Conservation (phyloP, 2,797 vertebrate genomes). For the Periophthalmus magnuspinnatus region DNA sequence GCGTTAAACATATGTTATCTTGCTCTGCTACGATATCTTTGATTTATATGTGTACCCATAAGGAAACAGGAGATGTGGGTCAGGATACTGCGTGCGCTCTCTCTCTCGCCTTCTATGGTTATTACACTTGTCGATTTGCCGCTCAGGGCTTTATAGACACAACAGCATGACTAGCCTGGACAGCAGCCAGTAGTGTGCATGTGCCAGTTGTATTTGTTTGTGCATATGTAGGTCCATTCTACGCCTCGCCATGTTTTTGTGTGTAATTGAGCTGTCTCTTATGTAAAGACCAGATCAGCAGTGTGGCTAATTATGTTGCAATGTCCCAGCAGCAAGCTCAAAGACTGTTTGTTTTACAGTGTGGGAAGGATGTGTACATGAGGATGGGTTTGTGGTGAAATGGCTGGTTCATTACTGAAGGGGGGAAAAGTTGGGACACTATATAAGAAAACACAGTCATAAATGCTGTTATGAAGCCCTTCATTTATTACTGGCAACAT, state of each 20-base stretch:
- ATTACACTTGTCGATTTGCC: constrained; percentile 76
- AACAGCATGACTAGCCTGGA: constrained; percentile 69
- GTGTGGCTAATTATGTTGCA: constrained; percentile 69
- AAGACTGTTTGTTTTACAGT: constrained; percentile 22
- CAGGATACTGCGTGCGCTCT: constrained; percentile 64
- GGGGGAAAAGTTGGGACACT: background rate
- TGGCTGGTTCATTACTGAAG: background rate
- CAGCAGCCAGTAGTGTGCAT: constrained; percentile 49
- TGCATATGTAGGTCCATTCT: constrained; percentile 40
- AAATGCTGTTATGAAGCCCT: background rate
- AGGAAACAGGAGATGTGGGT: constrained; percentile 24
- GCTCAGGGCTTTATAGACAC: constrained; percentile 74
- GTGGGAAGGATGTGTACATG: constrained; percentile 6
- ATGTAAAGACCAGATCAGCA: constrained; percentile 64
- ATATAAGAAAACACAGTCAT: background rate
- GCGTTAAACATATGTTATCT: constrained; percentile 7
- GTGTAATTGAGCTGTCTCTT: constrained; percentile 60
- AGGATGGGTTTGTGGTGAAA: background rate
- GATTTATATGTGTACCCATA: constrained; percentile 39
- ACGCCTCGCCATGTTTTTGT: constrained; percentile 35
- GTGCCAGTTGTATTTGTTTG: constrained; percentile 42
- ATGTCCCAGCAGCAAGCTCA: constrained; percentile 48
- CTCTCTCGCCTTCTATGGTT: constrained; percentile 72
- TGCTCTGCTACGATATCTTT: constrained; percentile 37
- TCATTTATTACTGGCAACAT: background rate